These are phyloP conservation scores for Drosophila parabipectinata DNA, from an alignment of 1,140 invertebrate species.

Conservation along the genomic window DNA sequence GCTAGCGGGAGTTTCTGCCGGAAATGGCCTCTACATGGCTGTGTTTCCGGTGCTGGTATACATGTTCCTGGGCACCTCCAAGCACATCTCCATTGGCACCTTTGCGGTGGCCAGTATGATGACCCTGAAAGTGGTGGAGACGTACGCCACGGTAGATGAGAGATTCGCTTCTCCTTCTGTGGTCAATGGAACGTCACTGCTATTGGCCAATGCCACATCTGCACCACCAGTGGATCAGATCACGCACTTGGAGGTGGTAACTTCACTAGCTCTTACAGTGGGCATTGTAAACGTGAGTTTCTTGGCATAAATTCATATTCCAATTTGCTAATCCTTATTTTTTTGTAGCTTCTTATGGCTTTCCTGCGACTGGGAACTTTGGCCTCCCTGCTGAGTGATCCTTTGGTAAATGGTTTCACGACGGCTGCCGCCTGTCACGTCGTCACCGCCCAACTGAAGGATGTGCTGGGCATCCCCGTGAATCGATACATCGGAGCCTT, in stretches of 20 bases:
- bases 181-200: slow-evolving; percentile 11
- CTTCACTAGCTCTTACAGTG: slow-evolving; percentile 67
- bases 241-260: slow-evolving; percentile 67
- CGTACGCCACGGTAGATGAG: slow-evolving; percentile 58
- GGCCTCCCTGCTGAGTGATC: slow-evolving; percentile 93
- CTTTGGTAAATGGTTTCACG: slow-evolving; percentile 95
- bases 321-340: slow-evolving; percentile 14
- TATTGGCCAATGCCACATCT: neutral
- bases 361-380: slow-evolving; percentile 92
- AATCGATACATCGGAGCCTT: slow-evolving; percentile 88
- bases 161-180: neutral
- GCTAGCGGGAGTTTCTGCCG: slow-evolving; percentile 93
- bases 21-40: slow-evolving; percentile 96
- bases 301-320: neutral
- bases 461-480: slow-evolving; percentile 91
- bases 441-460: slow-evolving; percentile 94
- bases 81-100: slow-evolving; percentile 96
- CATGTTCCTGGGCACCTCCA: slow-evolving; percentile 95
- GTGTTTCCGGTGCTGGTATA: slow-evolving; percentile 97
- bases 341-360: slow-evolving; percentile 90
- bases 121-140: slow-evolving; percentile 91
- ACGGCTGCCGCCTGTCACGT: slow-evolving; percentile 96
- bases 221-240: slow-evolving; percentile 36
- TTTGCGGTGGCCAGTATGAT: slow-evolving; percentile 95
- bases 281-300: slow-evolving; percentile 72